phyloP scores from a whole-genome alignment of 1,140 invertebrate genomes.

The Drosophila teissieri region DNA sequence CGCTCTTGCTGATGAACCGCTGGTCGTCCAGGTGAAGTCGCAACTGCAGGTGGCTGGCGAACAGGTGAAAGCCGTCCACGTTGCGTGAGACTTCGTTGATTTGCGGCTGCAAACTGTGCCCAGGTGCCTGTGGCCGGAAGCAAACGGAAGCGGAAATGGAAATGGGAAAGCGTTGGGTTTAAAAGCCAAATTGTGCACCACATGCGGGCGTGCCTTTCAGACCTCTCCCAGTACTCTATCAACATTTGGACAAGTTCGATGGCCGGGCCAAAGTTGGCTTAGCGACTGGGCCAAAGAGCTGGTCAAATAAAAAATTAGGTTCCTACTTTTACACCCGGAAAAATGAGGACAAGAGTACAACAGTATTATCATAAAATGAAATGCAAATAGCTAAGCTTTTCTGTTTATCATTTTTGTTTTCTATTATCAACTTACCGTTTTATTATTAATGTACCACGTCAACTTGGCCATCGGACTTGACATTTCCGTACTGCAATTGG shows the following conservation, averaged over 20 bases:
- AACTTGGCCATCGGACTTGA: constrained; percentile 85
- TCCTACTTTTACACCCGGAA: background rate
- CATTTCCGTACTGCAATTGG: constrained; percentile 85
- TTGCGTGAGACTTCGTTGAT: constrained; percentile 79
- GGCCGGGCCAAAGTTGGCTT: background rate
- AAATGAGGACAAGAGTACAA: background rate
- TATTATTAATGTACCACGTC: constrained; percentile 86
- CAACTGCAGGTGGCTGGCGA: constrained; percentile 72
- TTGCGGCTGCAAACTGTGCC: constrained; percentile 71
- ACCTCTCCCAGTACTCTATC: constrained; percentile 19
- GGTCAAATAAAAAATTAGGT: constrained; percentile 35
- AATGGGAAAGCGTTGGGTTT: constrained; percentile 4
- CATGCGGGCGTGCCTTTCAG: constrained; percentile 34
- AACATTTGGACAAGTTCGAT: constrained; percentile 41
- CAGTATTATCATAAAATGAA: too few relatives aligned
- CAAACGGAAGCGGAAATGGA: constrained; percentile 13
- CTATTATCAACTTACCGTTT: constrained; percentile 61
- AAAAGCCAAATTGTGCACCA: constrained; percentile 24
- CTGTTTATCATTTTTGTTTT: background rate
- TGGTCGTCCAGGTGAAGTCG: constrained; percentile 76
- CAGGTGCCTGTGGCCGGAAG: constrained; percentile 60
- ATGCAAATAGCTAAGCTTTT: too few relatives aligned
- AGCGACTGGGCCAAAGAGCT: constrained; percentile 10
- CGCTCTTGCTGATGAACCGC: constrained; percentile 78
- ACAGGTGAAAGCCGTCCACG: constrained; percentile 73